Evolutionary conservation across 2,888 invertebrate species (phyloP).

Genomic region (Xylocampa areola): DNA sequence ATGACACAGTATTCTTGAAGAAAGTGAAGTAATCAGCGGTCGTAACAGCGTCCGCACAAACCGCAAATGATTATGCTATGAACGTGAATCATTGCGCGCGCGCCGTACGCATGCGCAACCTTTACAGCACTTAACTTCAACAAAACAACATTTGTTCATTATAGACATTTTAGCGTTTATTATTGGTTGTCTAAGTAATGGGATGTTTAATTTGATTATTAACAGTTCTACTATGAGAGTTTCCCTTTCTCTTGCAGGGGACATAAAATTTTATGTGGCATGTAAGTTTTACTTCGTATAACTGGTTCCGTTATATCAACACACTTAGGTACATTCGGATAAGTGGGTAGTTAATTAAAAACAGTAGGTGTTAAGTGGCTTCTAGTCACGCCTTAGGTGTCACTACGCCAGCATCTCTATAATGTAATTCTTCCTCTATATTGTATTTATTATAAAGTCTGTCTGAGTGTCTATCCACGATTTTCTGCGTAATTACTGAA

Average conservation of each 20-base stretch:
- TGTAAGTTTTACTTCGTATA: slow-evolving; percentile 21
- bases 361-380: background rate
- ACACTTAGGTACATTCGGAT: slow-evolving; percentile 4
- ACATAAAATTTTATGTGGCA: slow-evolving; percentile 22
- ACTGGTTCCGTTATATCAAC: slow-evolving; percentile 35
- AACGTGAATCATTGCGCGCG: slow-evolving; percentile 48
- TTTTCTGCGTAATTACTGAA: too few species aligned
- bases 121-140: slow-evolving; percentile 9
- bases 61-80: slow-evolving; percentile 73
- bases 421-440: too few species aligned
- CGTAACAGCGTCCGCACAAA: slow-evolving; percentile 66
- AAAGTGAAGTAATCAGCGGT: slow-evolving; percentile 77
- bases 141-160: slow-evolving; percentile 10
- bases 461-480: too few species aligned
- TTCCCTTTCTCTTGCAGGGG: slow-evolving; percentile 44
- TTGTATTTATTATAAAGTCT: too few species aligned
- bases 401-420: too few species aligned
- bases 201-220: slow-evolving; percentile 35
- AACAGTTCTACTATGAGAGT: slow-evolving; percentile 35
- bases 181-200: slow-evolving; percentile 27
- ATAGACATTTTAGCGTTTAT: slow-evolving; percentile 16
- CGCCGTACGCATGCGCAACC: slow-evolving; percentile 9
- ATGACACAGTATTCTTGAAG: slow-evolving; percentile 59
- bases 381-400: too few species aligned
- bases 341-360: slow-evolving; percentile 12